Evolutionary conservation across 2,888 invertebrate genomes (phyloP).

Genomic region (Lasioglossum figueresi): DNA sequence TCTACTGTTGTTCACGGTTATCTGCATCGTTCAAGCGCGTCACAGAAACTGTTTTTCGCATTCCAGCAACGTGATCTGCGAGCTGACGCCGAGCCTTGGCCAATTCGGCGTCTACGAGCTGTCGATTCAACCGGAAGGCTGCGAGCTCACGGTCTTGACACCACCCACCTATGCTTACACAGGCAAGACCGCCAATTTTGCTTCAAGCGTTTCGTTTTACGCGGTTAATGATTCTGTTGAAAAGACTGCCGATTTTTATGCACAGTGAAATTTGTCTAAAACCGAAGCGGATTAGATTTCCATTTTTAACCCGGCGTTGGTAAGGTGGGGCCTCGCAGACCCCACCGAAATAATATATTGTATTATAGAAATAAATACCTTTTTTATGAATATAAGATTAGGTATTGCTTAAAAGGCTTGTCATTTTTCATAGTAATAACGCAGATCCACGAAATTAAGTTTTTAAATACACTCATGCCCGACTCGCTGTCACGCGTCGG

Average conservation of each 20-base stretch:
- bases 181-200: conserved; percentile 85
- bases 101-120: conserved; percentile 91
- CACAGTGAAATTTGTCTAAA: not conserved
- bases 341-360: no score
- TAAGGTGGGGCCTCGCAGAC: no score
- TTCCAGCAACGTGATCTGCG: conserved; percentile 87
- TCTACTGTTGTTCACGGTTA: conserved; percentile 1
- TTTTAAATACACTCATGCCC: no score
- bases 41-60: not conserved
- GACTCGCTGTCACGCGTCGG: no score
- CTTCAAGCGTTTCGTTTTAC: not conserved
- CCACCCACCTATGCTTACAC: conserved; percentile 90
- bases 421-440: no score
- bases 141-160: conserved; percentile 86
- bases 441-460: no score
- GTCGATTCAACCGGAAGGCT: conserved; percentile 85
- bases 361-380: no score
- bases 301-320: no score
- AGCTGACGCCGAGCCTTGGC: conserved; percentile 86
- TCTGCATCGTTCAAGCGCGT: not conserved
- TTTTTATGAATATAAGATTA: no score
- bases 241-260: not conserved
- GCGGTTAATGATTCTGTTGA: not conserved
- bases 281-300: not conserved
- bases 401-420: no score